Base-by-base conservation (phyloP, 2,888 invertebrate species). In the Ophion ventricosus region DNA sequence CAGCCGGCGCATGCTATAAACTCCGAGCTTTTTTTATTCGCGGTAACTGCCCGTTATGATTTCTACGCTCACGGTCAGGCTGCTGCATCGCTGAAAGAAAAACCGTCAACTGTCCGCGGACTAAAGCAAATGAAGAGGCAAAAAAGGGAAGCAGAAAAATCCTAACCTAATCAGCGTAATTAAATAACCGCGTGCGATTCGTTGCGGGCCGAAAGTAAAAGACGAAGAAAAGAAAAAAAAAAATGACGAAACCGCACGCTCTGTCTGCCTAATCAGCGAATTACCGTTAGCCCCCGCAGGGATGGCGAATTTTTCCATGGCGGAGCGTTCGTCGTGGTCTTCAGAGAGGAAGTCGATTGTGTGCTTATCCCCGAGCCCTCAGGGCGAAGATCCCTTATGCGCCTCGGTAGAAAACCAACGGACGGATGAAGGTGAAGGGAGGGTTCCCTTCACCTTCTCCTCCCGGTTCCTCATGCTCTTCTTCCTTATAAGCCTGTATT, bases 271-370 rank as follows among this genome's bases (percentile, higher is more conserved):
- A 78, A 78, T 84, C 81, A 84, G 78, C 64, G 74, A 78, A 75
- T 81, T 81, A 75, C 64, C 74, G 66, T 20, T 40, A 54, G 70
- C 64, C 59, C 29, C 70, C 74, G 17, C 77, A 84, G 76, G 76
- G 76, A 43, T 43, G 20, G 40, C 73, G 56, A 72, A 61, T 43
- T 67, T 67, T 64, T 78, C 63, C 43, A 64, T 11, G 59, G 17
- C 29, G 43, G 1, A 70, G 63, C 43, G 69, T 54, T 81, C 54
- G 57, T 35, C 23, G 56, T 5, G 80, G 59, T 72, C 66, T 75
- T 78, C 61, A 49, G 79, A 73, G 66, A 84, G 81, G 84, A 84
- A 84, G 70, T 78, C 84, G 78, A 84, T 84, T 84, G 84, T 81
- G 78, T 59, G 81, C 74, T 81, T 81, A 70, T 78, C 81, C 61